Evolutionary conservation across 1,140 invertebrate genomes (phyloP), one percentile per base, ranked within the genome.

Genomic region (Calliphora vicina): DNA sequence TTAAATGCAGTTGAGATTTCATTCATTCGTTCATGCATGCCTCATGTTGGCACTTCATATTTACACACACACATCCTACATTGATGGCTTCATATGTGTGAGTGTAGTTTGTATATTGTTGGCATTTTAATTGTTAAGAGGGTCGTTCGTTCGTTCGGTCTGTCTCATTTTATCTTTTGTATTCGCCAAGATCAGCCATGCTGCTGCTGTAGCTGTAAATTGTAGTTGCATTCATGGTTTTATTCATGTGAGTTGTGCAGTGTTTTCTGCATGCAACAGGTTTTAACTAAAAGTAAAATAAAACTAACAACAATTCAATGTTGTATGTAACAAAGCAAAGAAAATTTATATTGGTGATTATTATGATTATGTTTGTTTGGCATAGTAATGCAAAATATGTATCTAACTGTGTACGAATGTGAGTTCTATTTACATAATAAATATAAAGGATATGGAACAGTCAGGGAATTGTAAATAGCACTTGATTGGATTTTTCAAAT

Each of bases 311-410:
- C 61, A 67, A 67, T 67, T 67, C 61, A 67, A 25, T 67, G 61
- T 57, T 57, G 50, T 1, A 57, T 57, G 15, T 15, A 67, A 67
- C 17, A 67, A 67, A 23, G 42, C n/a, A n/a, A 42, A 78, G 42
- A 42, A 43, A 78, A 25, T 13, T 23, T 78, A 43, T 78, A 78
- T 78, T 78, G 74, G 74, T 43, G 74, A 78, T 78, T 78, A 78
- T 78, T 78, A 78, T 78, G 42, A 78, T 78, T 43, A 78, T 78
- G 74, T 78, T 78, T 78, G 74, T 78, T 78, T 78, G 74, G 74
- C n/a, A 74, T 78, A 78, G n/a, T 74, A 27, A 74, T 74, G 26
- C 25, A 74, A 74, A 29, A 35, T 35, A 35, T 5, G 6, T 35
- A 35, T 35, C 6, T 35, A 35, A 8, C 6, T 35, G 35, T 35